These are phyloP conservation scores for Talpa occidentalis DNA, from an alignment of 2,113 vertebrate species.

Conservation along the genomic window DNA sequence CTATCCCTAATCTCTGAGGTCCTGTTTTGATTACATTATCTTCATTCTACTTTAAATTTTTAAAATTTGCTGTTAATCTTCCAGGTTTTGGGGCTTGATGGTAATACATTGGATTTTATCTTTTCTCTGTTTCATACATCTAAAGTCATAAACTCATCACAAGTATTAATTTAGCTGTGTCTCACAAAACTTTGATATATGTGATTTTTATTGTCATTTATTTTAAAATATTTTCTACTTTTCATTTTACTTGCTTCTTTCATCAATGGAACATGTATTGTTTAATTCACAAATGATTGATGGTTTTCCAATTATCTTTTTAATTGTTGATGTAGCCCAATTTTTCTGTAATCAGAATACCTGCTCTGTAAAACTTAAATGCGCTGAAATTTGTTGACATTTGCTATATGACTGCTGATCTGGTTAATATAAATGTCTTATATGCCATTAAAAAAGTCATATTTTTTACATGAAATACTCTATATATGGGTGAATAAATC, in stretches of 20 bases:
- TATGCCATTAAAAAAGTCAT: not conserved
- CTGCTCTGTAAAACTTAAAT: not conserved
- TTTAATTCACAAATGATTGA: not conserved
- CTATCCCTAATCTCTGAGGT: too few relatives aligned
- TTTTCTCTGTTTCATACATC: not conserved
- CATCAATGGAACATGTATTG: not conserved
- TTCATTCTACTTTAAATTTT: not conserved
- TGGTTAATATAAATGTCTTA: not conserved
- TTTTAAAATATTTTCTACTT: not conserved
- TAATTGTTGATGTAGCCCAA: not conserved
- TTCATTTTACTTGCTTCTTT: not conserved
- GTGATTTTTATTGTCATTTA: conserved; percentile 7
- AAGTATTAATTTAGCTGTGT: not conserved
- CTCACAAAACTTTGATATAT: not conserved
- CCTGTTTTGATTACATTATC: not conserved
- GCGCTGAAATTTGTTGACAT: not conserved
- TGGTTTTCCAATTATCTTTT: not conserved
- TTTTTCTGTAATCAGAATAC: not conserved
- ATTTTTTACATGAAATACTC: not conserved
- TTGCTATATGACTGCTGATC: not conserved
- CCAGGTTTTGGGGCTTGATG: not conserved
- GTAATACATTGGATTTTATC: not conserved
- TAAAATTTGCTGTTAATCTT: not conserved
- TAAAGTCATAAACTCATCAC: not conserved
- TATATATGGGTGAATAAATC: not conserved